These are phyloP conservation scores for Serrognathus titanus DNA, from an alignment of 2,888 invertebrate species.

Conservation along the genomic window DNA sequence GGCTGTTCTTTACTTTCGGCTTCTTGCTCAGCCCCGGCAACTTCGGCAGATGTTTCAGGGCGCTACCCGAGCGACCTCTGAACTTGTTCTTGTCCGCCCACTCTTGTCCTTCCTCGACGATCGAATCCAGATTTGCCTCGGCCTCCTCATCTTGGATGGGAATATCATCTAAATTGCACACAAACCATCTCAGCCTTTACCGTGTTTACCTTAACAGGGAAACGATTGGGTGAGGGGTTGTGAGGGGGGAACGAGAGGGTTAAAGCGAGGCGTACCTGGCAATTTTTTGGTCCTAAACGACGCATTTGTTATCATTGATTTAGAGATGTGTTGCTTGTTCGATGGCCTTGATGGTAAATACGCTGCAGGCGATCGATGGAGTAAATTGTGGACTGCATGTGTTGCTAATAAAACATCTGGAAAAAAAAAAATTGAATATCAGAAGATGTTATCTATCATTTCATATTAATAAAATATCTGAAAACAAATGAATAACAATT, in stretches of 20 bases:
- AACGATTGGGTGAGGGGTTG: background rate
- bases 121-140: slow-evolving; percentile 62
- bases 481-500: too few relatives aligned
- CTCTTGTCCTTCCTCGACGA: slow-evolving; percentile 65
- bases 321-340: slow-evolving; percentile 63
- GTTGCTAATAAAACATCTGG: slow-evolving; percentile 74
- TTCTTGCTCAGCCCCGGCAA: slow-evolving; percentile 67
- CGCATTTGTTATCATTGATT: slow-evolving; percentile 97
- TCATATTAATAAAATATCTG: too few relatives aligned
- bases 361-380: slow-evolving; percentile 53
- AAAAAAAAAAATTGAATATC: background rate
- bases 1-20: slow-evolving; percentile 43
- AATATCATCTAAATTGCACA: slow-evolving; percentile 70
- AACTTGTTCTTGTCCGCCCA: slow-evolving; percentile 42
- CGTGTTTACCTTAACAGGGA: slow-evolving; percentile 14
- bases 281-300: slow-evolving; percentile 96
- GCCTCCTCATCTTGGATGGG: slow-evolving; percentile 75
- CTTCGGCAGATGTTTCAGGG: slow-evolving; percentile 59
- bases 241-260: background rate
- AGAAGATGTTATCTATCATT: too few relatives aligned
- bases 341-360: slow-evolving; percentile 40
- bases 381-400: slow-evolving; percentile 81
- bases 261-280: slow-evolving; percentile 65
- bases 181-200: slow-evolving; percentile 19
- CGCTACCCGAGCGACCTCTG: slow-evolving; percentile 54